Conservation (phyloP, 1,140 invertebrate genomes). For the Himalopsyche phryganea region DNA sequence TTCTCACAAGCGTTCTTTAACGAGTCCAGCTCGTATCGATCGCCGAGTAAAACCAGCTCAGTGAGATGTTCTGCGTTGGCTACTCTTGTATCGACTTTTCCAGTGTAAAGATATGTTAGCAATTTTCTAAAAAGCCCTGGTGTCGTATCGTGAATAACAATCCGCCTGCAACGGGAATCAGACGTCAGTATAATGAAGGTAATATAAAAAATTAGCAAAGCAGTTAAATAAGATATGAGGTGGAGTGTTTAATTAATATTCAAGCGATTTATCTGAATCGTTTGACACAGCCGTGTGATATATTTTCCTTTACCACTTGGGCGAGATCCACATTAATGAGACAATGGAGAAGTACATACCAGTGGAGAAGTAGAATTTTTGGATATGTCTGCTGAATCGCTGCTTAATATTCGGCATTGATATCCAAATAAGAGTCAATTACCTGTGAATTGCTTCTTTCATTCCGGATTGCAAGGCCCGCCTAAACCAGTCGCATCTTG, state of each 20-base stretch:
- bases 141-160: conserved; percentile 60
- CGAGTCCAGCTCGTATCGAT: conserved; percentile 37
- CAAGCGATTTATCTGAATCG: no score
- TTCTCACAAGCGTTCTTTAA: conserved; percentile 58
- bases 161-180: conserved; percentile 51
- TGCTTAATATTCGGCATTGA: no score
- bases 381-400: no score
- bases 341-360: no score
- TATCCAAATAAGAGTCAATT: no score
- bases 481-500: conserved; percentile 65
- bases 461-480: conserved; percentile 63
- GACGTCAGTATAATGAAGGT: no score
- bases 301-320: no score
- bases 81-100: conserved; percentile 47
- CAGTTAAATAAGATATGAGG: no score
- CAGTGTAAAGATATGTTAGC: conserved; percentile 59
- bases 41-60: conserved; percentile 56
- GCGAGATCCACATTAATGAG: no score
- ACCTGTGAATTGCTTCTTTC: conserved; percentile 66
- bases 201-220: not conserved
- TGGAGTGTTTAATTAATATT: no score
- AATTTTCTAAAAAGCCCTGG: conserved; percentile 56
- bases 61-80: conserved; percentile 55
- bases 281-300: no score
- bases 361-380: no score